Evolutionary conservation across 2,797 vertebrate genomes (phyloP), one percentile per base, ranked within the genome.

Genomic region (Lindbergichthys nudifrons): DNA sequence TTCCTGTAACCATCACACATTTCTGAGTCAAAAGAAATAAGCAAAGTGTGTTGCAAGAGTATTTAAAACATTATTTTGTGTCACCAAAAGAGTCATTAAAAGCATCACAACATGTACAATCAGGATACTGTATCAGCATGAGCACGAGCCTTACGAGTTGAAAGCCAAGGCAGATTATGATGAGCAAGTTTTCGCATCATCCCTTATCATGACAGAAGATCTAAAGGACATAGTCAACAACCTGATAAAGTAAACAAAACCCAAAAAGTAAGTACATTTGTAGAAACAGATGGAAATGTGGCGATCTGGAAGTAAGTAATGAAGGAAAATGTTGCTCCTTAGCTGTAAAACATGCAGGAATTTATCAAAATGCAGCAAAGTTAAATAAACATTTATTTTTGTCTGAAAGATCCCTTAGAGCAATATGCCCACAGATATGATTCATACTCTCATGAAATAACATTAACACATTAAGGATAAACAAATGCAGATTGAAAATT

Each of bases 71-170:
- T 72, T 3, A 66, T 81, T 77, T 62, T 75, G 76, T 79, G 56
- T 77, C 80, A 86, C 60, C 65, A 80, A 81, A 83, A 85, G 66
- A 83, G 75, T 80, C 26, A 73, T 72, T 66, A 61, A 89, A 89
- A 92, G 81, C 79, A 79, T 83, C 65, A 88, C 80, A 85, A 69
- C 73, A 79, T 62, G 56, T 71, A 84, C 66, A 87, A 70, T 75
- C 67, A 75, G 57, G 54, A 72, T 62, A 77, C 18, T 43, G 59
- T 81, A 52, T 78, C 70, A 72, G 62, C 64, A 66, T 69, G 45
- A 86, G 59, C 19, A 16, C 70, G 62, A 79, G 69, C 67, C 72
- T 66, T 57, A 57, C 36, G 67, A 46, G 79, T 46, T 42, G 65
- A 64, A 36, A 75, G 74, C 65, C 56, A 76, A 77, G 75, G 73